Evolutionary conservation across 2,797 vertebrate species (phyloP).

Genomic region (Alauda arvensis): DNA sequence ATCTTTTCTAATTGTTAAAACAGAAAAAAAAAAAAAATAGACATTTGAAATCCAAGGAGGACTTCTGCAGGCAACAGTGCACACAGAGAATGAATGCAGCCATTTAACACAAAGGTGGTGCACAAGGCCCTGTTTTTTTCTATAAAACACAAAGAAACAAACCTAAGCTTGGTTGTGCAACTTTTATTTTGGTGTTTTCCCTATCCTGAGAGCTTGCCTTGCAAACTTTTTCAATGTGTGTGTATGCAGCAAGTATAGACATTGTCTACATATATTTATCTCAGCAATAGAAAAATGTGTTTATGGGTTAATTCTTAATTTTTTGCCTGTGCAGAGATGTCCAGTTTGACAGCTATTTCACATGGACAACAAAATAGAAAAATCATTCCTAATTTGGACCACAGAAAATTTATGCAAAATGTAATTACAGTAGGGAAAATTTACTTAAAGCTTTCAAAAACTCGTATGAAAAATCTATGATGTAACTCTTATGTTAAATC

Average conservation of each 20-base stretch:
- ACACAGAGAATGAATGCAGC: background rate
- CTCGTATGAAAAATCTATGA: background rate
- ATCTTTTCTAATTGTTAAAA: background rate
- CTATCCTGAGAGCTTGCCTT: background rate
- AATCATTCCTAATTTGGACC: rapidly evolving
- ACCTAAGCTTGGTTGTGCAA: background rate
- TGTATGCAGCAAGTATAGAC: background rate
- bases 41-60: background rate
- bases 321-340: background rate
- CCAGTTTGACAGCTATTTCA: background rate
- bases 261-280: too few relatives aligned
- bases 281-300: background rate
- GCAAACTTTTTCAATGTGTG: background rate
- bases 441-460: background rate
- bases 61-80: background rate
- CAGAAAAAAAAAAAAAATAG: background rate
- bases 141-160: background rate
- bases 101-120: background rate
- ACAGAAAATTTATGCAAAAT: background rate
- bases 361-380: background rate
- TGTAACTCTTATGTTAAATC: too few relatives aligned
- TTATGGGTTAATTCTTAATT: background rate
- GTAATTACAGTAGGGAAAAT: background rate
- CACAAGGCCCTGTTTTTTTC: background rate
- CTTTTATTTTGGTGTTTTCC: background rate